These are phyloP conservation scores for Ectobius pallidus DNA, from an alignment of 2,888 invertebrate species.

Conservation along the genomic window DNA sequence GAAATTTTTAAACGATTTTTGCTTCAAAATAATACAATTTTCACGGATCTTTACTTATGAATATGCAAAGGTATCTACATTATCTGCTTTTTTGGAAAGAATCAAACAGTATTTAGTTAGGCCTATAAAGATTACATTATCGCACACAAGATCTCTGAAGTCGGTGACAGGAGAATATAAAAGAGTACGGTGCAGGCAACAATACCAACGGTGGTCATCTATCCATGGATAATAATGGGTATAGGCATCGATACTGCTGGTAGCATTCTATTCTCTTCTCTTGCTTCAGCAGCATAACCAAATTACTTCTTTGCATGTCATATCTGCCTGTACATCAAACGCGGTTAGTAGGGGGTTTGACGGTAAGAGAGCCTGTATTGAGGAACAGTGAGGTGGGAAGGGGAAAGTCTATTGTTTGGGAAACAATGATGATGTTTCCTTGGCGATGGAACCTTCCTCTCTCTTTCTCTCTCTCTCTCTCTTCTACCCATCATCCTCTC, in stretches of 20 bases:
- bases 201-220: slow-evolving; percentile 25
- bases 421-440: slow-evolving; percentile 45
- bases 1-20: too few relatives aligned
- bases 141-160: slow-evolving; percentile 10
- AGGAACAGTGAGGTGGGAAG: slow-evolving; percentile 15
- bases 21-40: too few relatives aligned
- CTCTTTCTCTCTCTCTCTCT: slow-evolving; percentile 30
- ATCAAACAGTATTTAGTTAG: too few relatives aligned
- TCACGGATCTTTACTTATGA: too few relatives aligned
- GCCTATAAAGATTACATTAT: too few relatives aligned
- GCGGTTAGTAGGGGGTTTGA: slow-evolving; percentile 20
- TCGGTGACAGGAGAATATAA: slow-evolving; percentile 13
- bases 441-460: slow-evolving; percentile 42
- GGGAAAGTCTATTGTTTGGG: slow-evolving; percentile 42
- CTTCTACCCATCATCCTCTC: slow-evolving; percentile 35
- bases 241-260: not conserved
- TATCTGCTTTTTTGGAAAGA: too few relatives aligned
- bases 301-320: slow-evolving; percentile 43
- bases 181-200: too few relatives aligned
- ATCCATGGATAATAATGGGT: slow-evolving; percentile 3
- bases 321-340: slow-evolving; percentile 37
- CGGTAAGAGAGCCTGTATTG: slow-evolving; percentile 7
- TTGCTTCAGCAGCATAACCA: slow-evolving; percentile 28
- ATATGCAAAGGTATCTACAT: too few relatives aligned
- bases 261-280: not conserved